Percentiles rank a stretch among this genome's conserved stretches.
Evolutionary conservation across 92 coral and sea anemone genomes (phyloP).

Genomic region (Epizoanthus fatuus): DNA sequence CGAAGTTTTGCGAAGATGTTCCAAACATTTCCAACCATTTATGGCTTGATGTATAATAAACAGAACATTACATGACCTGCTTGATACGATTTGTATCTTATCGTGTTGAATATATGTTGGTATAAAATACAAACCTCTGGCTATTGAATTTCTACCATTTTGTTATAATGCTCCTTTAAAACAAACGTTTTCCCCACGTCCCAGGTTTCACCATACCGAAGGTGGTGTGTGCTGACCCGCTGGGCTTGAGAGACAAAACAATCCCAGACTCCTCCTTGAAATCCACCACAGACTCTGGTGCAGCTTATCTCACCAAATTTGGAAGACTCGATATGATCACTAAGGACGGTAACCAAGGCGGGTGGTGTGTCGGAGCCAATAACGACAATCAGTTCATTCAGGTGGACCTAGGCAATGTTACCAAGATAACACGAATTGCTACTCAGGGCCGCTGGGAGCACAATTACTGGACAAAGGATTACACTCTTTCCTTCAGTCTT

Average conservation of each 20-base stretch:
- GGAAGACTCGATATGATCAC: constrained; percentile 37
- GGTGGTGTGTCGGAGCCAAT: constrained; percentile 31
- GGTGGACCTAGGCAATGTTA: constrained; percentile 34
- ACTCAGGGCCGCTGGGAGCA: constrained; percentile 32
- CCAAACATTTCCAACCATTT: no score
- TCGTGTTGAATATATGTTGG: no score
- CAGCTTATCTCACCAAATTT: constrained; percentile 16
- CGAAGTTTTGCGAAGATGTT: no score
- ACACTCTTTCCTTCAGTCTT: constrained; percentile 20
- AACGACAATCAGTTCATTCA: constrained; percentile 25
- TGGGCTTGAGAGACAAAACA: constrained; percentile 21
- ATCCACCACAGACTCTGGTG: constrained; percentile 8
- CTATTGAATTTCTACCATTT: no score
- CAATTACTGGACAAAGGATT: constrained; percentile 11
- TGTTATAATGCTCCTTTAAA: no score
- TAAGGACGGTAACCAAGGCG: constrained; percentile 31
- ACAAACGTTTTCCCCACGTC: background rate
- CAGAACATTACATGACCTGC: no score
- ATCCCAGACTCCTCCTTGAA: constrained; percentile 33
- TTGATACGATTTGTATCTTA: no score
- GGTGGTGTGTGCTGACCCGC: constrained; percentile 21
- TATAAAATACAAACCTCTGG: no score
- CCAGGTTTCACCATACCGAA: constrained; percentile 4
- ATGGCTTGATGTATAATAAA: no score
- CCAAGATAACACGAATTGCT: constrained; percentile 38